A percentile compares a stretch with the other conserved stretches of the same genome.
Conservation (phyloP, 92 coral and sea anemone genomes). For the Parazoanthus darwini region DNA sequence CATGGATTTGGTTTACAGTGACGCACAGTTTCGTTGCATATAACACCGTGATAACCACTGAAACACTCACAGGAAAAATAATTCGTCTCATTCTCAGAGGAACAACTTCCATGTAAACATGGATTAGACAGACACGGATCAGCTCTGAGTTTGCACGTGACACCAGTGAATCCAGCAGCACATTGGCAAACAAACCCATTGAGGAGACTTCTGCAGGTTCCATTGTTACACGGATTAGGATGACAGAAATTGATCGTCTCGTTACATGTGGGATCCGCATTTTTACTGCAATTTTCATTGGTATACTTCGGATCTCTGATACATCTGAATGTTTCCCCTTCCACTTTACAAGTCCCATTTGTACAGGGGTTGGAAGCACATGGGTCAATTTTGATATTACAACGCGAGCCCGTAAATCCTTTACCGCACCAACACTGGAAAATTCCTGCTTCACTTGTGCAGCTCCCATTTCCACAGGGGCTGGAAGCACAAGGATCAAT, state of each 20-base stretch:
- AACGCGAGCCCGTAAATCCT: conserved; percentile 38
- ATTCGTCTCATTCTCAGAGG: conserved; percentile 2
- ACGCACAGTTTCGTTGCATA: conserved; percentile 46
- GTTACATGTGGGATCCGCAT: conserved; percentile 39
- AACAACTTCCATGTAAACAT: conserved; percentile 61
- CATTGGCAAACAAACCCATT: conserved; percentile 52
- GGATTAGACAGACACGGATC: conserved; percentile 51
- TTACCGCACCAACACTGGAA: conserved; percentile 35
- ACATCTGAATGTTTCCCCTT: conserved; percentile 32
- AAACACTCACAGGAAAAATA: conserved; percentile 48
- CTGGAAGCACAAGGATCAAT: conserved; percentile 38
- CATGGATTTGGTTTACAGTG: conserved; percentile 66
- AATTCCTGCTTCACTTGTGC: background rate
- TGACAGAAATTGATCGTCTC: conserved; percentile 43
- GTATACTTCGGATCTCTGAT: conserved; percentile 19
- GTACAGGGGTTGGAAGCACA: conserved; percentile 43
- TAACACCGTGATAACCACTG: conserved; percentile 47
- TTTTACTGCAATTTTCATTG: background rate
- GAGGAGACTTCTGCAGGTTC: conserved; percentile 37
- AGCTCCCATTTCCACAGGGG: conserved; percentile 38
- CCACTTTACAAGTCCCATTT: conserved; percentile 41
- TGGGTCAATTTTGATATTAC: conserved; percentile 21
- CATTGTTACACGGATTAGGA: conserved; percentile 59
- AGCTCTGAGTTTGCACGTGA: conserved; percentile 45
- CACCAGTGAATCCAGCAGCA: conserved; percentile 53